Evolutionary conservation across 2,888 invertebrate species (phyloP).

Genomic region (Synanthedon vespiformis): DNA sequence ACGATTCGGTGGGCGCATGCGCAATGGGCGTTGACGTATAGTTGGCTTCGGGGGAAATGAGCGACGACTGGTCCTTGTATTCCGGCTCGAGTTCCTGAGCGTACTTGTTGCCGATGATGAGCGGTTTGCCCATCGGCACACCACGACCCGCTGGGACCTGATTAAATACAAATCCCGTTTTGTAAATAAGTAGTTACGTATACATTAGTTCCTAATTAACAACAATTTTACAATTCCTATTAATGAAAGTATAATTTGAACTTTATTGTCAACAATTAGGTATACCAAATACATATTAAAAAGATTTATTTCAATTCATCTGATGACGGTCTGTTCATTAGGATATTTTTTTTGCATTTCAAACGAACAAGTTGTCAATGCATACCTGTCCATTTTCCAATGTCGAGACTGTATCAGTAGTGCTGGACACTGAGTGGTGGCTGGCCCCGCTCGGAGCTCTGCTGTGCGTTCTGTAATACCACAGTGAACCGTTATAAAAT

Average conservation of each 20-base stretch:
- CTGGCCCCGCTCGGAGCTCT: constrained; percentile 63
- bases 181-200: no score
- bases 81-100: constrained; percentile 61
- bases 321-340: no score
- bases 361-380: neutral
- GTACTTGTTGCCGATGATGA: constrained; percentile 63
- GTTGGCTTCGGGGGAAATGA: constrained; percentile 13
- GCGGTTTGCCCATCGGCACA: constrained; percentile 35
- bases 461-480: constrained; percentile 52
- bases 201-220: no score
- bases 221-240: no score
- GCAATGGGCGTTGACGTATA: constrained; percentile 34
- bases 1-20: constrained; percentile 25
- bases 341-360: neutral
- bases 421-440: constrained; percentile 62
- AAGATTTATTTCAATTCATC: no score
- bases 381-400: constrained; percentile 66
- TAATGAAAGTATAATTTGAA: no score
- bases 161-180: neutral
- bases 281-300: no score
- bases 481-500: neutral
- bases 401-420: constrained; percentile 56
- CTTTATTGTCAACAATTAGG: no score
- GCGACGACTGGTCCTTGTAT: constrained; percentile 32
- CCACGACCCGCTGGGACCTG: constrained; percentile 59